Percentiles rank a stretch among this genome's conserved stretches.
Evolutionary conservation across 2,797 vertebrate species (phyloP).

Genomic region (Loris lydekkerianus): DNA sequence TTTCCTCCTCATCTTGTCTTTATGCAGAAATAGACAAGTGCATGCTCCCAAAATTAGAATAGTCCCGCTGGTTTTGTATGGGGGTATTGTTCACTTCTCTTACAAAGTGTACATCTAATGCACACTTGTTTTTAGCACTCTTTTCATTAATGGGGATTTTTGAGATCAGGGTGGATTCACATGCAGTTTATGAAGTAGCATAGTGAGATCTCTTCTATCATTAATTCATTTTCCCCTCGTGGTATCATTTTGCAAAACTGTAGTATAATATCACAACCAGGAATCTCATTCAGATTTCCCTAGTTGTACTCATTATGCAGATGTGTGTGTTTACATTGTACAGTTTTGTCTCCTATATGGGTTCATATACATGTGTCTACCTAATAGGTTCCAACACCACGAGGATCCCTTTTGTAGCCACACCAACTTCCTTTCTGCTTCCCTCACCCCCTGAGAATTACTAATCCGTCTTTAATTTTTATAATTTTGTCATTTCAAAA

Average conservation of each 20-base stretch:
- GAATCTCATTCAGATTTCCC: not conserved
- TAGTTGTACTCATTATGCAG: not conserved
- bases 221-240: not conserved
- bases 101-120: not conserved
- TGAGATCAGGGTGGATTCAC: not conserved
- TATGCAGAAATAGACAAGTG: not conserved
- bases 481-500: conserved; percentile 32
- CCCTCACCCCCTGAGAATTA: not conserved
- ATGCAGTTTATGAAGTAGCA: not conserved
- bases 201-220: not conserved
- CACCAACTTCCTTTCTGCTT: not conserved
- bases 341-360: not conserved
- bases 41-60: not conserved
- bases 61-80: not conserved
- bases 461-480: not conserved
- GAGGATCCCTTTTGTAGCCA: too few species aligned
- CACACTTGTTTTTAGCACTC: not conserved
- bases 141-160: conserved; percentile 36
- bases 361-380: not conserved
- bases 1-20: not conserved
- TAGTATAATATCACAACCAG: not conserved
- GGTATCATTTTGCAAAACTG: not conserved
- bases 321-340: not conserved
- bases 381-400: too few species aligned
- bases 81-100: not conserved